These are phyloP conservation scores for Pollenia labialis DNA, from an alignment of 2,888 invertebrate species.

Conservation along the genomic window DNA sequence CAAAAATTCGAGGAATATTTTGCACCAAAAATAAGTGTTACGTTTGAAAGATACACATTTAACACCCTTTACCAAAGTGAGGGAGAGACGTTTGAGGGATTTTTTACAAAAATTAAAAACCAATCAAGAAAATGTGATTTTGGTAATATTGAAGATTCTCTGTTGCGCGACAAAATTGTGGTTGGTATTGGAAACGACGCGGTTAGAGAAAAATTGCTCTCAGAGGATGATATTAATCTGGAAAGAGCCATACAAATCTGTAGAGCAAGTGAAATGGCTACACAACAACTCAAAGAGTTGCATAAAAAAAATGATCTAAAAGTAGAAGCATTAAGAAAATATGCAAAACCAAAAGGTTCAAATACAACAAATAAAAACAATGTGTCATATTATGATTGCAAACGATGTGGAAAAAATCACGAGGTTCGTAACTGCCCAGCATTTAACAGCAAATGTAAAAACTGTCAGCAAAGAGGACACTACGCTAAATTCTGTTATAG, in stretches of 20 bases:
- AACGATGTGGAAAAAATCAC: conserved; percentile 62
- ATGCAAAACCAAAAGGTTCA: conserved; percentile 40
- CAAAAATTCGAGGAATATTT: conserved; percentile 63
- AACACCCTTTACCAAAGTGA: conserved; percentile 64
- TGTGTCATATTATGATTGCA: conserved; percentile 39
- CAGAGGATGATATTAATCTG: conserved; percentile 63
- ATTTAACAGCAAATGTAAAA: conserved; percentile 63
- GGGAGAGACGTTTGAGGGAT: conserved; percentile 67
- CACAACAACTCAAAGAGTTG: conserved; percentile 60
- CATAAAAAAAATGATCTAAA: conserved; percentile 38
- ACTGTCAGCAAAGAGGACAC: conserved; percentile 62
- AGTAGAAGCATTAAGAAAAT: conserved; percentile 60
- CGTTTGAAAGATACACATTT: conserved; percentile 69
- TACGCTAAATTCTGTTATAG: conserved; percentile 46
- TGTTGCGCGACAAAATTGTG: conserved; percentile 65
- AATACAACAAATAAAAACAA: conserved; percentile 4
- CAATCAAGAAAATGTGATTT: conserved; percentile 66
- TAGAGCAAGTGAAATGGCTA: conserved; percentile 67
- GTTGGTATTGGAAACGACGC: conserved; percentile 60
- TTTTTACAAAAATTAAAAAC: conserved; percentile 68
- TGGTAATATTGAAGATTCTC: conserved; percentile 46
- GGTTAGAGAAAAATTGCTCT: conserved; percentile 64
- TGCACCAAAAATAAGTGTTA: conserved; percentile 62
- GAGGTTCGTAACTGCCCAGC: conserved; percentile 61
- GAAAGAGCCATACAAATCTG: conserved; percentile 67